A percentile compares a stretch with the other conserved stretches of the same genome.
phyloP scores from a whole-genome alignment of 2,113 vertebrate species.

The Rutilus rutilus region DNA sequence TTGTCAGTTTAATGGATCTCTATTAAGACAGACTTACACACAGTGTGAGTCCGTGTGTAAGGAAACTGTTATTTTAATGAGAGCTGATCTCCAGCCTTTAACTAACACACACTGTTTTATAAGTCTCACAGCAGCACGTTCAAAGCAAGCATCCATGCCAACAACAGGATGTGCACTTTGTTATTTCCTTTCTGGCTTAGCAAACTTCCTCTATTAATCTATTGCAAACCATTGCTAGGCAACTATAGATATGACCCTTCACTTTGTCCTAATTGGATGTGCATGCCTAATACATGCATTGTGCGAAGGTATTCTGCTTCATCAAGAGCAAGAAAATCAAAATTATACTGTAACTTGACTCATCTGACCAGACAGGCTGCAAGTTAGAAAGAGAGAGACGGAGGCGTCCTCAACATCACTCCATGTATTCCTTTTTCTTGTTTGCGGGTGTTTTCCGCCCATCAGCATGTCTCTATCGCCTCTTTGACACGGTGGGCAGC shows the following conservation, averaged over 20 bases:
- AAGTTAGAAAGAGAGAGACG: background rate
- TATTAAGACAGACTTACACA: conserved; percentile 13
- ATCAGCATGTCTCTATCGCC: conserved; percentile 77
- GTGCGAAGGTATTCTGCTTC: background rate
- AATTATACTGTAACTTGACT: background rate
- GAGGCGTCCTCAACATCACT: conserved; percentile 17
- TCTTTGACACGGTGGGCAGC: conserved; percentile 75
- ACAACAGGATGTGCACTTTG: conserved; percentile 70
- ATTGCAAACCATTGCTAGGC: conserved; percentile 59
- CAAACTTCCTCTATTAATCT: conserved; percentile 70
- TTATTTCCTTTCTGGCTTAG: conserved; percentile 66
- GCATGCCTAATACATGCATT: background rate
- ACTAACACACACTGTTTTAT: conserved; percentile 78
- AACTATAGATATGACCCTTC: conserved; percentile 52
- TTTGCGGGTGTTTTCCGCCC: conserved; percentile 45
- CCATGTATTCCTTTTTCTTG: conserved; percentile 15
- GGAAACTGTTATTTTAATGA: conserved; percentile 60
- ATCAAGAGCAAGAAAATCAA: background rate
- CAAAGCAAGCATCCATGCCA: conserved; percentile 71
- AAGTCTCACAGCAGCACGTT: conserved; percentile 69
- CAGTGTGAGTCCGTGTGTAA: conserved; percentile 34
- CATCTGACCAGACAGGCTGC: background rate
- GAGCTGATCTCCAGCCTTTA: conserved; percentile 70
- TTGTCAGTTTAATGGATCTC: conserved; percentile 34
- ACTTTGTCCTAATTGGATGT: conserved; percentile 9